phyloP scores from a whole-genome alignment of 2,888 invertebrate genomes.

The Eugnorisma glareosa region DNA sequence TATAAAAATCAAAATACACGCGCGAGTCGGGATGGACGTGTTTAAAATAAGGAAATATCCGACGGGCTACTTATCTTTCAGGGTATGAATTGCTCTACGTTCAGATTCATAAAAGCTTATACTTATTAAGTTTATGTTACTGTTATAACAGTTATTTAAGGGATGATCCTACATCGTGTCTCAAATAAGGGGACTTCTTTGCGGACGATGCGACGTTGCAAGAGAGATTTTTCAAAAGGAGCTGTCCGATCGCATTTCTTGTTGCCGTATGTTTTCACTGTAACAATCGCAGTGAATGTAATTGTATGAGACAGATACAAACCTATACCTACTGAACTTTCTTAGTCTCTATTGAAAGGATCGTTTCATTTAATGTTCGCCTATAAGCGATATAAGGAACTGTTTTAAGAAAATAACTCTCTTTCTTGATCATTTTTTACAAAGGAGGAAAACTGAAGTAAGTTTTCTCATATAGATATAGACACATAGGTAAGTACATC shows the following conservation, averaged over 20 bases:
- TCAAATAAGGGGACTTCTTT: not conserved
- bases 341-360: slow-evolving; percentile 8
- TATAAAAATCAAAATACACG: not conserved
- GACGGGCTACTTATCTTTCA: not conserved
- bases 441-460: too few species aligned
- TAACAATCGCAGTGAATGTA: slow-evolving; percentile 26
- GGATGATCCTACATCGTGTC: not conserved
- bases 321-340: slow-evolving; percentile 22
- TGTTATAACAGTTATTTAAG: not conserved
- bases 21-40: not conserved
- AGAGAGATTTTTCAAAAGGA: not conserved
- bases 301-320: slow-evolving; percentile 34
- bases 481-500: too few species aligned
- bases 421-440: not conserved
- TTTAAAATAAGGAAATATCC: slow-evolving; percentile 25
- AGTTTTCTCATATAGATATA: too few species aligned
- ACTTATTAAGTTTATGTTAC: not conserved
- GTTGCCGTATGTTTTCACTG: not conserved
- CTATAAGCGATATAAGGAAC: not conserved
- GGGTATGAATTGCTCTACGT: not conserved
- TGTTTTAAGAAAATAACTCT: too few species aligned
- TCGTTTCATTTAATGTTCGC: slow-evolving; percentile 10
- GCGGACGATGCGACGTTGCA: not conserved
- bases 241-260: not conserved
- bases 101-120: not conserved